phyloP scores from a whole-genome alignment of 1,140 invertebrate genomes.

The Euwallacea fornicatus region DNA sequence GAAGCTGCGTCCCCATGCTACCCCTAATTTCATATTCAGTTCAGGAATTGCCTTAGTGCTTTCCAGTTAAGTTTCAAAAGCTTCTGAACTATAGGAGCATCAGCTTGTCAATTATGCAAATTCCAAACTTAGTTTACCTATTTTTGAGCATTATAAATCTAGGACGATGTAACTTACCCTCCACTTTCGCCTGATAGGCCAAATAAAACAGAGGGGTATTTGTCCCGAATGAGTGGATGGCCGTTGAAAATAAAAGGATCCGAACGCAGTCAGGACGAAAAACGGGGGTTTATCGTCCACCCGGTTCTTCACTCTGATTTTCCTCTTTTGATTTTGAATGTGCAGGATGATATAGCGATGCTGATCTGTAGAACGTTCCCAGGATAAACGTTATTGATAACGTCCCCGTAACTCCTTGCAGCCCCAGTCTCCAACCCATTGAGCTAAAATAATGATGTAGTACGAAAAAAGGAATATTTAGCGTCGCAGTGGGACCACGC shows the following conservation, averaged over 20 bases:
- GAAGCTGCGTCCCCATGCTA: too few relatives aligned
- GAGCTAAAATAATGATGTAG: slow-evolving; percentile 60
- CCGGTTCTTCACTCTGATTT: slow-evolving; percentile 75
- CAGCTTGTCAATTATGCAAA: too few relatives aligned
- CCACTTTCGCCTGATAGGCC: slow-evolving; percentile 74
- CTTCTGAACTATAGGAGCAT: too few relatives aligned
- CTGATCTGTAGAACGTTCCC: slow-evolving; percentile 86
- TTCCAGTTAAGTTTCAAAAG: too few relatives aligned
- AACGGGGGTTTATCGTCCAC: slow-evolving; percentile 78
- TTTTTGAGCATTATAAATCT: too few relatives aligned
- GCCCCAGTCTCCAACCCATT: slow-evolving; percentile 84
- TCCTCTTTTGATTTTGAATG: slow-evolving; percentile 87
- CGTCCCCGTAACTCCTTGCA: slow-evolving; percentile 82
- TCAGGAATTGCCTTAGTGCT: too few relatives aligned
- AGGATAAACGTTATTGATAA: slow-evolving; percentile 84
- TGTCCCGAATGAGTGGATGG: slow-evolving; percentile 75
- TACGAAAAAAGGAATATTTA: too few relatives aligned
- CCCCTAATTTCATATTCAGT: too few relatives aligned
- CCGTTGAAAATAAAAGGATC: slow-evolving; percentile 78
- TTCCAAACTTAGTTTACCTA: too few relatives aligned
- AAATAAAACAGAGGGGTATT: slow-evolving; percentile 86
- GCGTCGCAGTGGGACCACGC: too few relatives aligned
- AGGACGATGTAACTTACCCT: slow-evolving; percentile 54
- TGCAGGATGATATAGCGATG: slow-evolving; percentile 89
- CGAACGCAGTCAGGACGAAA: slow-evolving; percentile 85